Evolutionary conservation across 2,797 vertebrate species (phyloP).

Genomic region (Odontamblyopus lacepedii): DNA sequence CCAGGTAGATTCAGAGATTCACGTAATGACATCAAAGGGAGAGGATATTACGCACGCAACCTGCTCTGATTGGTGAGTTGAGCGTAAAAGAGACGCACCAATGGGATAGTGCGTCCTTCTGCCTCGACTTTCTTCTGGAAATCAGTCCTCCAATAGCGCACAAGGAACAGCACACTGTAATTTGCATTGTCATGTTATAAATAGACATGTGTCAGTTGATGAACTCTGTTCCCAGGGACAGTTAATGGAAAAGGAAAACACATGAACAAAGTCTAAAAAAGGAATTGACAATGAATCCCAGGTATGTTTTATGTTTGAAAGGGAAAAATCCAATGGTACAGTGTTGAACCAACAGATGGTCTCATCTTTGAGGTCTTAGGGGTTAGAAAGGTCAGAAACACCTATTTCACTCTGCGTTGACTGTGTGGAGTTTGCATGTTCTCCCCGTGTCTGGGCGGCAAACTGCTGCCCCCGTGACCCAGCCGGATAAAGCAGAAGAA

Average conservation of each 20-base stretch:
- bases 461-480: no score
- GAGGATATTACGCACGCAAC: constrained; percentile 54
- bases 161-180: accelerated
- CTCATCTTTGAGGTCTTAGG: no score
- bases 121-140: neutral
- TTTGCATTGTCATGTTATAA: constrained; percentile 69
- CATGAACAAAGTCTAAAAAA: neutral
- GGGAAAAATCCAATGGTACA: no score
- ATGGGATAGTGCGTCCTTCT: constrained; percentile 21
- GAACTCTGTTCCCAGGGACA: no score
- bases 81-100: constrained; percentile 46
- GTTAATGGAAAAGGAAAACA: neutral
- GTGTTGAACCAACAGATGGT: no score
- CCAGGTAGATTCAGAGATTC: neutral
- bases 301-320: no score
- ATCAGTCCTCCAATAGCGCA: constrained; percentile 59
- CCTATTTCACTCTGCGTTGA: no score
- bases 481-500: no score
- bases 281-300: no score
- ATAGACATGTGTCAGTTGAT: constrained; percentile 7
- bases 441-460: no score
- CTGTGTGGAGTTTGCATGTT: no score
- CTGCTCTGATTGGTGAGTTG: constrained; percentile 56
- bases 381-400: no score
- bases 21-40: constrained; percentile 46